These are phyloP conservation scores for Vultur gryphus DNA, from an alignment of 2,797 vertebrate species.

Conservation along the genomic window DNA sequence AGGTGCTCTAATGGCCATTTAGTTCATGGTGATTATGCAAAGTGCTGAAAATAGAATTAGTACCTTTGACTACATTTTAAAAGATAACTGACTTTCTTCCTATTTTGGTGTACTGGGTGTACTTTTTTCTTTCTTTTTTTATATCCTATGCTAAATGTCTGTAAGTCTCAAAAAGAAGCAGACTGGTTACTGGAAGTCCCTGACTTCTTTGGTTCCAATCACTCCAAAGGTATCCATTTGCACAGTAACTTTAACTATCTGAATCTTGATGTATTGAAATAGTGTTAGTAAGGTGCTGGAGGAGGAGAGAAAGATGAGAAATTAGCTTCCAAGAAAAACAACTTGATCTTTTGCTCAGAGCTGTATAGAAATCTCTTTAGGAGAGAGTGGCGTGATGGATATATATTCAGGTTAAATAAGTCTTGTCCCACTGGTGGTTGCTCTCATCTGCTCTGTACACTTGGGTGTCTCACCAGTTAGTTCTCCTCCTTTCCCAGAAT, in stretches of 20 bases:
- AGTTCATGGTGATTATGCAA: neutral
- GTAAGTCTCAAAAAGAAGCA: neutral
- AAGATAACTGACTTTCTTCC: neutral
- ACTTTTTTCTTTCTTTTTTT: neutral
- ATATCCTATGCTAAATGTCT: neutral
- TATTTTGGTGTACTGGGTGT: neutral
- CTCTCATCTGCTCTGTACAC: neutral
- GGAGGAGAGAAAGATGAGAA: neutral
- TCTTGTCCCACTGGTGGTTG: neutral
- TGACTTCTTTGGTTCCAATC: neutral
- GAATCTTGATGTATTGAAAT: neutral
- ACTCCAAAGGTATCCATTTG: neutral
- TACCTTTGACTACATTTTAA: neutral
- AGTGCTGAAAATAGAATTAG: conserved; percentile 49
- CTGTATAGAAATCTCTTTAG: neutral
- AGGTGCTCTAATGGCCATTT: conserved; percentile 2
- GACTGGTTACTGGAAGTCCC: neutral
- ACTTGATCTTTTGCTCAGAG: neutral
- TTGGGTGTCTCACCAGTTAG: neutral
- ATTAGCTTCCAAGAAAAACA: neutral
- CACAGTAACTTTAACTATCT: neutral
- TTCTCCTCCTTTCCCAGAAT: neutral
- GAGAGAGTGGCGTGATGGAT: neutral
- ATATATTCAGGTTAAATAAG: neutral
- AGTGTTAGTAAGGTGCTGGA: neutral